Conservation (phyloP, 2,888 invertebrate genomes). For the Campoletis raptor region DNA sequence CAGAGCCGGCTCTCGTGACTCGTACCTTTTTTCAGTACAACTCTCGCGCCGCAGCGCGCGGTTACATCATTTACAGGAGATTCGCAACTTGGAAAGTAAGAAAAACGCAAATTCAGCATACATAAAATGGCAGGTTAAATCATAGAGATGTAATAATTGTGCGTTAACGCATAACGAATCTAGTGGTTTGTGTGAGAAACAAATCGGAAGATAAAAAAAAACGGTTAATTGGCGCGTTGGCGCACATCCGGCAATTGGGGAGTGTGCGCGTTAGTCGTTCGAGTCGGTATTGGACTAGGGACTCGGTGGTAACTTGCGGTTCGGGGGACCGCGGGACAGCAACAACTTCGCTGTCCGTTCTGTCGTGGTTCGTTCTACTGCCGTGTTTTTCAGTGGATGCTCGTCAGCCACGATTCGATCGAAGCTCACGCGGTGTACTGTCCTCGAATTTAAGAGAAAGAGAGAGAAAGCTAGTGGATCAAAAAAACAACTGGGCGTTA, state of each 20-base stretch:
- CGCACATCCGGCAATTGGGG: constrained; percentile 53
- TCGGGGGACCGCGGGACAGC: not conserved
- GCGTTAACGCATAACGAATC: not conserved
- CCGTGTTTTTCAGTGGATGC: constrained; percentile 26
- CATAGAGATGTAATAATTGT: constrained; percentile 9
- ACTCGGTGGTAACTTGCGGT: not conserved
- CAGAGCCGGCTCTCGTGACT: not conserved
- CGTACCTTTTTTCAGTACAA: not conserved
- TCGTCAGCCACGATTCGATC: constrained; percentile 54
- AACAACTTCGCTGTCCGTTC: not conserved
- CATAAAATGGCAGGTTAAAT: not conserved
- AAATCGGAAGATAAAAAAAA: not conserved
- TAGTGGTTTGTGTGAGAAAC: not conserved
- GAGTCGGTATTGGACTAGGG: constrained; percentile 1
- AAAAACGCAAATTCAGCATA: constrained; percentile 24
- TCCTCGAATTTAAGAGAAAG: not conserved
- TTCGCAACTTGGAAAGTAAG: not conserved
- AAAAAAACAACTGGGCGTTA: not conserved
- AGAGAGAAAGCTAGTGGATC: too few species aligned
- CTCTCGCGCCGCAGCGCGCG: not conserved
- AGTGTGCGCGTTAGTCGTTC: constrained; percentile 9
- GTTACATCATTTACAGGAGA: not conserved
- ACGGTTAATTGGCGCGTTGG: constrained; percentile 36
- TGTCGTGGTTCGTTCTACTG: not conserved
- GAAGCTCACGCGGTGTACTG: constrained; percentile 47